These are phyloP conservation scores for Bubo bubo DNA, from an alignment of 2,113 vertebrate species.

Conservation along the genomic window DNA sequence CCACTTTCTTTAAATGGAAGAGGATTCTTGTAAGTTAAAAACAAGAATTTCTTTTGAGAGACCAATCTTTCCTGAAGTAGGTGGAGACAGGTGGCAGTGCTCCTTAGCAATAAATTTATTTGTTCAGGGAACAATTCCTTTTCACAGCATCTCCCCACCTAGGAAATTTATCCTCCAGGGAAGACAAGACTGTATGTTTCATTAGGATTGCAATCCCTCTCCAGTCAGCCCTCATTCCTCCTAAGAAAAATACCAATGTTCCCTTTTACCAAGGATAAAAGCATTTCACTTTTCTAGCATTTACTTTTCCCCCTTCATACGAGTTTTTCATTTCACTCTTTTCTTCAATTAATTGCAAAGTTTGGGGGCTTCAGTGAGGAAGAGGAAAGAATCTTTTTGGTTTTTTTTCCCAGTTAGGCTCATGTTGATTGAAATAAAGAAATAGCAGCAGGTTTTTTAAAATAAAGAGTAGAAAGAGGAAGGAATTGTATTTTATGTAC, in stretches of 20 bases:
- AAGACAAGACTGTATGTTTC: neutral
- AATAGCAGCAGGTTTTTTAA: neutral
- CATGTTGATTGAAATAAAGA: neutral
- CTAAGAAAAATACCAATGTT: neutral
- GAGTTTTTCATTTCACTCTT: neutral
- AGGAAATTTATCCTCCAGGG: slow-evolving; percentile 7
- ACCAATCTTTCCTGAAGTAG: neutral
- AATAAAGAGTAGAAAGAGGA: neutral
- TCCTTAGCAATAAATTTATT: slow-evolving; percentile 7
- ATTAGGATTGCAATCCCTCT: neutral
- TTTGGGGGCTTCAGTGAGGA: fast-evolving
- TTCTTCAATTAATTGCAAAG: neutral
- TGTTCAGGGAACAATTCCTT: neutral
- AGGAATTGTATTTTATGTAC: neutral
- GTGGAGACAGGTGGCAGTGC: neutral
- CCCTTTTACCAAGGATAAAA: neutral
- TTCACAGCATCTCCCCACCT: neutral
- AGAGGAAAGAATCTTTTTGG: neutral
- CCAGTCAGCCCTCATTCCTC: neutral
- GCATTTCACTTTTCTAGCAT: neutral
- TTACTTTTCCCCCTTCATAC: neutral
- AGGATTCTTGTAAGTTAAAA: neutral
- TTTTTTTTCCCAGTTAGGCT: neutral
- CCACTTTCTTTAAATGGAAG: neutral
- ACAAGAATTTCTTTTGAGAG: neutral